These are phyloP conservation scores for Serripes groenlandicus DNA, from an alignment of 2,888 invertebrate species.

Conservation along the genomic window DNA sequence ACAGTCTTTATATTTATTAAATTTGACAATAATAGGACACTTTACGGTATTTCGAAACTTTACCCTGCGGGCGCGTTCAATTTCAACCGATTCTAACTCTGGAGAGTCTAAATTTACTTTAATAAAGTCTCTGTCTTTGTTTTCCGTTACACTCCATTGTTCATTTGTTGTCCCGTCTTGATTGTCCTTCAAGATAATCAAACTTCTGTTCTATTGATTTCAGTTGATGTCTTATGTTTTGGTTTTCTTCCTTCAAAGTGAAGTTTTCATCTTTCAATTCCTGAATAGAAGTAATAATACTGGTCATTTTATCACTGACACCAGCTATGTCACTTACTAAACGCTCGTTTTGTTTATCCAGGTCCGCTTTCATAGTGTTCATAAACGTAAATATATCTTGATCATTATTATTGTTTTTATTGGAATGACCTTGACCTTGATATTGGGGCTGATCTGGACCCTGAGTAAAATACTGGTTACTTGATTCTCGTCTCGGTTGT, in stretches of 20 bases:
- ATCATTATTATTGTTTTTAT: too few relatives aligned
- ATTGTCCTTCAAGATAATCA: conserved; percentile 18
- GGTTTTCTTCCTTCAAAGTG: background rate
- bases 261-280: background rate
- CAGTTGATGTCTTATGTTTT: background rate
- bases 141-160: conserved; percentile 7
- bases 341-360: too few relatives aligned
- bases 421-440: too few relatives aligned
- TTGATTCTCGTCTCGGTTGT: too few relatives aligned
- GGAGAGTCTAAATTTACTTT: conserved; percentile 17
- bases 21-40: conserved; percentile 43
- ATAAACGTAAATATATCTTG: too few relatives aligned
- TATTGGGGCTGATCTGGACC: too few relatives aligned
- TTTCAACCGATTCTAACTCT: conserved; percentile 19
- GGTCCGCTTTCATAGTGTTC: too few relatives aligned
- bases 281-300: background rate
- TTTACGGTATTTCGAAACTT: conserved; percentile 19
- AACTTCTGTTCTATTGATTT: background rate
- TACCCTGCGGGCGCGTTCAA: conserved; percentile 40
- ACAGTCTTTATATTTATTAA: conserved; percentile 27
- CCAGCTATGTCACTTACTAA: too few relatives aligned
- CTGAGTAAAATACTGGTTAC: too few relatives aligned
- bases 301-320: conserved; percentile 15
- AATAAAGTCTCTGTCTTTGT: conserved; percentile 28
- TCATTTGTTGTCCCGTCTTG: conserved; percentile 9